Conservation (phyloP, 2,888 invertebrate genomes). For the Tetrapedia diversipes region DNA sequence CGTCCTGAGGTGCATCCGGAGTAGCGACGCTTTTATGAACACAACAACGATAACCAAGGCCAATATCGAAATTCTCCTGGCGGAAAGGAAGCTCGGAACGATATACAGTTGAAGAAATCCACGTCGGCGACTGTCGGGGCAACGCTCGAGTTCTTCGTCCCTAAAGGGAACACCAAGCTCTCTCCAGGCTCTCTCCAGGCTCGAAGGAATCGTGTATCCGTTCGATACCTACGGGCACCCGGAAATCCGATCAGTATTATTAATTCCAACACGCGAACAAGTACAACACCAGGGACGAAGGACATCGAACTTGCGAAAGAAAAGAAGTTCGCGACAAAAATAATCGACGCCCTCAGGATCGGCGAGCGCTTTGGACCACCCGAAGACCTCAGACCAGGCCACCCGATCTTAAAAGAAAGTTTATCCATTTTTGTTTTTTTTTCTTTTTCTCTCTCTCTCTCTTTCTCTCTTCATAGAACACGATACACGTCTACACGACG, state of each 20-base stretch:
- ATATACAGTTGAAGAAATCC: slow-evolving; percentile 36
- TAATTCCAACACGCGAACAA: background rate
- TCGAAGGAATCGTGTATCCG: background rate
- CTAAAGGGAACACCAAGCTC: background rate
- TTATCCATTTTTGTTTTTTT: slow-evolving; percentile 41
- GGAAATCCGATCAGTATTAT: slow-evolving; percentile 45
- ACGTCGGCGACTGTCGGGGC: background rate
- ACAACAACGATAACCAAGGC: slow-evolving; percentile 49
- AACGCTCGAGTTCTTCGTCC: slow-evolving; percentile 29
- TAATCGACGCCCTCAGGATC: slow-evolving; percentile 39
- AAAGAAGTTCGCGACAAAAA: background rate
- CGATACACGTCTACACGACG: slow-evolving; percentile 49
- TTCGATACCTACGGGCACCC: background rate
- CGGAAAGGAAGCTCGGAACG: slow-evolving; percentile 31
- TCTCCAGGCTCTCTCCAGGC: background rate
- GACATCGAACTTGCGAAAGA: slow-evolving; percentile 6
- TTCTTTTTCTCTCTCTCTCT: no score
- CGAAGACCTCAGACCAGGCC: slow-evolving; percentile 72
- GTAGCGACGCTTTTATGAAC: slow-evolving; percentile 48
- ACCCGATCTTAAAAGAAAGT: slow-evolving; percentile 64
- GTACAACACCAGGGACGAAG: slow-evolving; percentile 8
- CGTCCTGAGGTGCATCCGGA: slow-evolving; percentile 46
- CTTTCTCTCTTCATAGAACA: slow-evolving; percentile 45
- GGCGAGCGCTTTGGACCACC: slow-evolving; percentile 59
- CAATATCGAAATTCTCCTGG: slow-evolving; percentile 54